A percentile compares a stretch with the other conserved stretches of the same genome.
phyloP scores from a whole-genome alignment of 37 sponge, comb jelly and placozoan species.

The Mnemiopsis leidyi region DNA sequence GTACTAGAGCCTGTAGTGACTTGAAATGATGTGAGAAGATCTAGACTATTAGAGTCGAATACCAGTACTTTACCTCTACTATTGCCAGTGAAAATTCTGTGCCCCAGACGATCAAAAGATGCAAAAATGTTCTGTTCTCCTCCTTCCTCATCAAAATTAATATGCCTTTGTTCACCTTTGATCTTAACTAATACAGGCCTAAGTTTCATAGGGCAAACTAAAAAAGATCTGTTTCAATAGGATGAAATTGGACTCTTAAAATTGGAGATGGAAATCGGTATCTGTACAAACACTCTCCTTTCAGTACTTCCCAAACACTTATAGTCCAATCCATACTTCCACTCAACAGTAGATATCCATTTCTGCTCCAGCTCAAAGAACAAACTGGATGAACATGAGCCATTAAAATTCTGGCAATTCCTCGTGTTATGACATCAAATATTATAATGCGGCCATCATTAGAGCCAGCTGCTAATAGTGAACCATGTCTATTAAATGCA shows the following conservation, averaged over 20 bases:
- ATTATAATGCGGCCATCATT: conserved; percentile 95
- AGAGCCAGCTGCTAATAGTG: conserved; percentile 93
- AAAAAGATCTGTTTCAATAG: conserved; percentile 72
- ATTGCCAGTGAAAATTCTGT: conserved; percentile 81
- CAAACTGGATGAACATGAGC: conserved; percentile 92
- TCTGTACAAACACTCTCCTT: conserved; percentile 78
- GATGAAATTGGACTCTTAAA: conserved; percentile 90
- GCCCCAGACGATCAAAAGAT: conserved; percentile 85
- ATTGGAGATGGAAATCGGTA: conserved; percentile 89
- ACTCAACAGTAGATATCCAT: conserved; percentile 82
- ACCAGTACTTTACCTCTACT: conserved; percentile 86
- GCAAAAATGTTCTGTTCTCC: conserved; percentile 85
- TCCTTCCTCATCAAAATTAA: conserved; percentile 82
- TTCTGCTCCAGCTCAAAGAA: conserved; percentile 87
- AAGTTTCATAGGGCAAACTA: conserved; percentile 94
- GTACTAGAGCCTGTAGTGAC: conserved; percentile 70
- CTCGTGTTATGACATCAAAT: conserved; percentile 94
- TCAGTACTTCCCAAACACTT: conserved; percentile 84
- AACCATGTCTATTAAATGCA: conserved; percentile 89
- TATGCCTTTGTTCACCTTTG: conserved; percentile 67
- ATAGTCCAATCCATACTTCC: conserved; percentile 91
- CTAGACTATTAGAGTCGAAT: conserved; percentile 69
- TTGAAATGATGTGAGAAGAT: conserved; percentile 67
- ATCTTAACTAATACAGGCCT: conserved; percentile 78
- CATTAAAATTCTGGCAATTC: conserved; percentile 80